Conservation (phyloP, 2,797 vertebrate species). For the Limosa lapponica region DNA sequence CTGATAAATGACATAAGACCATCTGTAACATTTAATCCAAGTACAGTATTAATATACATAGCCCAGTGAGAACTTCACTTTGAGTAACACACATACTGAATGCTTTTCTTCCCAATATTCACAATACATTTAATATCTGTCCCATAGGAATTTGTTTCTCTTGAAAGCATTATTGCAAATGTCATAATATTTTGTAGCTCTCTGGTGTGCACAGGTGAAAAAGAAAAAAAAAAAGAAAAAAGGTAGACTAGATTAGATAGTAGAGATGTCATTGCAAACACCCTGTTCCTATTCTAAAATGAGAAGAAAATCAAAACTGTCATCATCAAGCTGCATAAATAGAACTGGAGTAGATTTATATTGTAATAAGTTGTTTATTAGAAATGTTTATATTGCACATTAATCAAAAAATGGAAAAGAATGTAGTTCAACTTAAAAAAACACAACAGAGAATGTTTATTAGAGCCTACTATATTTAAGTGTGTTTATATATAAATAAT, state of each 20-base stretch:
- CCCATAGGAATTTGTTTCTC: constrained; percentile 44
- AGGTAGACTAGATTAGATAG: constrained; percentile 4
- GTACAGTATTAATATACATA: neutral
- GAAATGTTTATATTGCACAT: neutral
- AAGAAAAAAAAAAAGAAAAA: neutral
- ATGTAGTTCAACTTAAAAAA: neutral
- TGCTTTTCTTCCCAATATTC: constrained; percentile 54
- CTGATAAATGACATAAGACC: constrained; percentile 66
- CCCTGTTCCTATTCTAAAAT: constrained; percentile 1
- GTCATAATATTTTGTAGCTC: constrained; percentile 57
- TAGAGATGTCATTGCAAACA: constrained; percentile 31
- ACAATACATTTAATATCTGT: constrained; percentile 43
- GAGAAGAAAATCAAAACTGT: constrained; percentile 35
- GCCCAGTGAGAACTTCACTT: neutral
- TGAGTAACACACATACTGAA: constrained; percentile 17
- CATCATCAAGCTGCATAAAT: neutral
- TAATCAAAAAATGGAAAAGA: neutral
- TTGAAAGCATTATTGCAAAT: constrained; percentile 67
- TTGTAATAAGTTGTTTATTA: constrained; percentile 10
- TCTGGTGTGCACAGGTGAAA: constrained; percentile 10
- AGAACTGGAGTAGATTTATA: neutral
- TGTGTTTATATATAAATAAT: neutral
- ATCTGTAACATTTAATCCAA: constrained; percentile 64
- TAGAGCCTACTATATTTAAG: neutral
- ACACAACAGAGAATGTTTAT: neutral